Base-by-base conservation (phyloP, 2,888 invertebrate genomes). In the Chalcis sispes region DNA sequence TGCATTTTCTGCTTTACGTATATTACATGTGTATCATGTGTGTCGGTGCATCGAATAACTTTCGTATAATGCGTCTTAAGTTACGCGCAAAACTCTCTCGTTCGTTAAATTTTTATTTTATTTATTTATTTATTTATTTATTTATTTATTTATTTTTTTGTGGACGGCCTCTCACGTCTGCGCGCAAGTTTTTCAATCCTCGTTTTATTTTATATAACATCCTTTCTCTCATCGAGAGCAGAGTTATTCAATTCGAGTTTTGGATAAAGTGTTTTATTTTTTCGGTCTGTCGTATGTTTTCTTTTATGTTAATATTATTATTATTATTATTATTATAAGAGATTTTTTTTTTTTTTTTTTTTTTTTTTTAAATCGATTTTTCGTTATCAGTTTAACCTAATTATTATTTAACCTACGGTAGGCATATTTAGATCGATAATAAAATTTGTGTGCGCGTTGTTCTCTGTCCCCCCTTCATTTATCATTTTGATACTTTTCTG, bases 121-220 rank as follows among this genome's bases (percentile, higher is more conserved):
- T 27, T 42, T 8, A 18, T 42, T 61, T 25, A 62, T 20, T 65
- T 29, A 18, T 15, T 23, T 50, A 42, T 36, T 36, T 10, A 7
- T 10, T 4, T 10, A 10, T 36, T 71, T 7, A 29, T 42, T 66
- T 25, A 7, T 40, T 36, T 59, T 50, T n/a, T 56, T 73, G 66
- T 77, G 77, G 77, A 77, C 77, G 77, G 77, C 71, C 62, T 77
- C 62, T 77, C 66, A 77, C 74, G 69, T 73, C 73, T 72, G 77
- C 46, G 77, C 69, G 36, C 61, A 29, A 42, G 48, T 56, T 27
- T 58, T 42, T 25, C 32, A 32, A 32, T 5, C 32, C 8, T 32
- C 8, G 10, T 36, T 36, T 36, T 36, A 7, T 36, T 36, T 36
- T 36, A 36, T 36, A 7, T 10, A 10, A 36, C 4, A 36, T 36